Percentiles rank a stretch among this genome's conserved stretches.
Conservation (phyloP, 1,140 invertebrate species). For the Scaptomyza hsui region DNA sequence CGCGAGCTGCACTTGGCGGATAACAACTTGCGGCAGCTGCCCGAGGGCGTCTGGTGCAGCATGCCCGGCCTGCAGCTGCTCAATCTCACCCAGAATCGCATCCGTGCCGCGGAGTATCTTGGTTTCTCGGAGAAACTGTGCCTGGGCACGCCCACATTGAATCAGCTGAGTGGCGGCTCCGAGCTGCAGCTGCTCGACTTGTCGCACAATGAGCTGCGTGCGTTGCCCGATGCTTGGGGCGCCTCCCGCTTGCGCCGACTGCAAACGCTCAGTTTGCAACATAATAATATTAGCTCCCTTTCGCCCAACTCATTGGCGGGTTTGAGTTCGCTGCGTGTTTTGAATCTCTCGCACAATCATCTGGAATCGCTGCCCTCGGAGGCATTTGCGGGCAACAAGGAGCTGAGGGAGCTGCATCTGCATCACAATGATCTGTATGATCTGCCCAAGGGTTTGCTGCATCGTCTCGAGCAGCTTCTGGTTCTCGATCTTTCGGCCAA, state of each 20-base stretch:
- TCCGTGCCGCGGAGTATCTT: slow-evolving; percentile 88
- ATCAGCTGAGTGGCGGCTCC: slow-evolving; percentile 57
- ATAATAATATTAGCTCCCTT: slow-evolving; percentile 90
- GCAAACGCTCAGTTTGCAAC: slow-evolving; percentile 89
- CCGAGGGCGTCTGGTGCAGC: slow-evolving; percentile 89
- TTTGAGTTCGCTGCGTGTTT: slow-evolving; percentile 88
- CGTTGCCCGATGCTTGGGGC: slow-evolving; percentile 88
- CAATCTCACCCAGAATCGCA: slow-evolving; percentile 90
- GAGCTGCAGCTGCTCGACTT: slow-evolving; percentile 89
- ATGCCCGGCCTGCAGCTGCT: slow-evolving; percentile 89
- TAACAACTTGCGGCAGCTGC: slow-evolving; percentile 90
- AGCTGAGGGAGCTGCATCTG: slow-evolving; percentile 90
- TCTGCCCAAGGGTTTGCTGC: slow-evolving; percentile 88
- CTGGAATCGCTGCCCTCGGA: slow-evolving; percentile 89
- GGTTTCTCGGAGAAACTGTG: slow-evolving; percentile 86
- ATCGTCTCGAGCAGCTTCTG: slow-evolving; percentile 88
- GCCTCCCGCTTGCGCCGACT: slow-evolving; percentile 88
- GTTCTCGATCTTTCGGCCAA: slow-evolving; percentile 90
- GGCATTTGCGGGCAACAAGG: slow-evolving; percentile 88
- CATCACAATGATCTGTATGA: slow-evolving; percentile 90
- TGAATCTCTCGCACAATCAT: slow-evolving; percentile 92
- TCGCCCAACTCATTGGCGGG: slow-evolving; percentile 88
- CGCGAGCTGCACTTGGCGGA: slow-evolving; percentile 89
- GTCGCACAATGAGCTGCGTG: slow-evolving; percentile 89
- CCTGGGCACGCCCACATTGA: slow-evolving; percentile 30